Conservation (phyloP, 2,113 vertebrate genomes). For the Elaphurus davidianus region DNA sequence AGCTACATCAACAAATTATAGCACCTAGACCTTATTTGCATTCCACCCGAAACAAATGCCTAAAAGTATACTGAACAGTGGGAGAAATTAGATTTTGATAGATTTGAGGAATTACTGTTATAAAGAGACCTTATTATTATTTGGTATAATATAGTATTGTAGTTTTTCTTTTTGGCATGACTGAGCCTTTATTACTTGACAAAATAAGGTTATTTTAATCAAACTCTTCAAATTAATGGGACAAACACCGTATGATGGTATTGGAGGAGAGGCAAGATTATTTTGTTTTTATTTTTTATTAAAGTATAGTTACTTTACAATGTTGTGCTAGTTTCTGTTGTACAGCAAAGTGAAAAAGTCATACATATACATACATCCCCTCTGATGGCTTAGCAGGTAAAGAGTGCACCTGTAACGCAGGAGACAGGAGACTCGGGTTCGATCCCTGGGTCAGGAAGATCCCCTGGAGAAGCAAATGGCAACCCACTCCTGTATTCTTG, state of each 20-base stretch:
- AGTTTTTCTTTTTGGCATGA: neutral
- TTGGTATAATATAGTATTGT: neutral
- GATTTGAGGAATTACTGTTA: neutral
- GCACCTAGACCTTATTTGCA: neutral
- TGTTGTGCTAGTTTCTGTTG: neutral
- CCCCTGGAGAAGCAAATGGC: neutral
- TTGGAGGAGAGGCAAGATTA: neutral
- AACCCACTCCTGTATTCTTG: neutral
- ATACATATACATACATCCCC: neutral
- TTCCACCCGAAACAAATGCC: neutral
- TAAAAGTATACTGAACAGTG: neutral
- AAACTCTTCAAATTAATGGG: neutral
- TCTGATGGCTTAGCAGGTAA: neutral
- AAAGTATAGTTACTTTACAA: neutral
- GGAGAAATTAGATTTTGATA: neutral
- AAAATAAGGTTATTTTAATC: neutral
- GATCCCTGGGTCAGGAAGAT: neutral
- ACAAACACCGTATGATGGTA: neutral
- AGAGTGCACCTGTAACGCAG: neutral
- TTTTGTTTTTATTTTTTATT: neutral
- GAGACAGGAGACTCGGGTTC: neutral
- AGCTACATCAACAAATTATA: neutral
- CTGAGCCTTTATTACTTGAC: neutral
- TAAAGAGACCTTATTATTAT: neutral
- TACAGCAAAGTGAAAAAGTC: neutral